Base-by-base conservation (phyloP, 2,888 invertebrate genomes). In the Stegana nigrithorax region DNA sequence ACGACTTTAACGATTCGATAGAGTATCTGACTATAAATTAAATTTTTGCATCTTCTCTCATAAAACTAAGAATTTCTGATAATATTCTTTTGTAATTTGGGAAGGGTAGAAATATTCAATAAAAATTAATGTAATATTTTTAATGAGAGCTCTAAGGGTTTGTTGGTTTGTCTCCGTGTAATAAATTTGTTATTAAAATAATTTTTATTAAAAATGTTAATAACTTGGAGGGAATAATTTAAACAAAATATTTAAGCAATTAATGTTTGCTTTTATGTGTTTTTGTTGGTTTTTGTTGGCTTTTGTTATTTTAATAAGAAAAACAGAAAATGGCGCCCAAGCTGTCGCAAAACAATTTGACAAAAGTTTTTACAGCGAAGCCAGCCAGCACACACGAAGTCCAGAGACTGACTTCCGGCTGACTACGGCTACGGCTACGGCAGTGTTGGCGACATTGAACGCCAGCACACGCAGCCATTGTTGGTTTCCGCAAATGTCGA, bases 291-390 rank as follows among this genome's bases (percentile, higher is more conserved):
- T 45, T 25, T 12, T 47, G 23, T 5, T 25, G n/a, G n/a, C n/a
- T 23, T 12, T 47, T 47, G 7, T 47, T 8, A 2, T 7, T 47
- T 47, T 2, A 47, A 23, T 44, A 4, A 4, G n/a, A n/a, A n/a
- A n/a, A n/a, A n/a, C 23, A 32, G 8, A 55, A 36, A 55, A 36
- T 55, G 21, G 53, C 53, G 60, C 21, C 59, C 50, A 26, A 53
- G 45, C 27, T 55, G 59, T 61, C 39, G 32, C 42, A 60, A 65
- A 60, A 62, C 66, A 69, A 69, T 69, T 69, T 69, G 68, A 69
- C 69, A 69, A 69, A 69, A 69, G 68, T 69, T 67, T n/a, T 59
- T 68, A 57, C 44, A 57, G 14, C 39, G 5, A n/a, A 45, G 19
- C 14, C 45, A 44, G 17, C 4, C 32, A 53, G 4, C 59, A 59